Conservation (phyloP, 2,113 vertebrate genomes). For the Todiramphus chloris region DNA sequence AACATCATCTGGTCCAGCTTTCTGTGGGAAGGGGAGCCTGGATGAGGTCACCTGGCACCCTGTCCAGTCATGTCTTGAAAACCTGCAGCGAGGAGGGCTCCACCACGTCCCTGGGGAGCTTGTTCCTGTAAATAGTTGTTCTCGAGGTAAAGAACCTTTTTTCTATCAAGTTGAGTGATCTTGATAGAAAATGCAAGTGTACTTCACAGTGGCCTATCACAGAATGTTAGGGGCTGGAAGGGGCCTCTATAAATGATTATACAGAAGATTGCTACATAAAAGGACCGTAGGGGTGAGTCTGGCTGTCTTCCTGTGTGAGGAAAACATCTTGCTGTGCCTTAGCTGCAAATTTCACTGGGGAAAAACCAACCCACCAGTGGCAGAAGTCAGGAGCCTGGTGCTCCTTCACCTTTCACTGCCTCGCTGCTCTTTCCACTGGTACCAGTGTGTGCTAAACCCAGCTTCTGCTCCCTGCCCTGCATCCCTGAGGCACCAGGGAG, state of each 20-base stretch:
- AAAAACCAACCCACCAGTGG: not conserved
- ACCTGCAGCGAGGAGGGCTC: not conserved
- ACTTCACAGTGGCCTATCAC: not conserved
- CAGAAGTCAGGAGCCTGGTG: not conserved
- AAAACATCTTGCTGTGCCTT: not conserved
- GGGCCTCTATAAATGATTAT: not conserved
- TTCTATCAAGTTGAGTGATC: not conserved
- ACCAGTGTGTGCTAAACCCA: not conserved
- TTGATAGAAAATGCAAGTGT: not conserved
- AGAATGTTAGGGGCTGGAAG: too few relatives aligned
- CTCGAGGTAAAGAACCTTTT: not conserved
- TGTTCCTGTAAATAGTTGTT: not conserved
- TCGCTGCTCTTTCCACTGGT: not conserved
- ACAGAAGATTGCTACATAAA: not conserved
- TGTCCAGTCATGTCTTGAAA: not conserved
- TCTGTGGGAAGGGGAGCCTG: not conserved
- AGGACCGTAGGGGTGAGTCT: not conserved
- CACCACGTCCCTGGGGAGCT: not conserved
- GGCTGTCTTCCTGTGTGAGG: too few relatives aligned
- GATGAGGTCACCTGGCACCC: not conserved
- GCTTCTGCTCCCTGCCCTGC: not conserved
- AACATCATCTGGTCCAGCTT: not conserved
- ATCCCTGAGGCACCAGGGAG: not conserved
- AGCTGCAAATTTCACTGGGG: not conserved
- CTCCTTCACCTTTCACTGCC: not conserved